Evolutionary conservation across 2,113 vertebrate species (phyloP).

Genomic region (Eclectus roratus): DNA sequence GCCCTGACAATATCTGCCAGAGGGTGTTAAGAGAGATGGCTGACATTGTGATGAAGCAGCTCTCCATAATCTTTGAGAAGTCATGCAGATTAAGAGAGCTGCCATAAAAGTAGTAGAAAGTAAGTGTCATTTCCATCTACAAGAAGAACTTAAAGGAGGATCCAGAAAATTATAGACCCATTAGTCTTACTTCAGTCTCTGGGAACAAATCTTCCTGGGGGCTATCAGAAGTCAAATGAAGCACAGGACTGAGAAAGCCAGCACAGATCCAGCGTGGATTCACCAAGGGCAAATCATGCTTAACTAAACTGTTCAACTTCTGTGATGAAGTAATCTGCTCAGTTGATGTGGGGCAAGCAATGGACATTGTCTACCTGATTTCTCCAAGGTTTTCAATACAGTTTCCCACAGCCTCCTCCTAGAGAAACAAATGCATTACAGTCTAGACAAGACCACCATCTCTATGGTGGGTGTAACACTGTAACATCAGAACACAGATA

Average conservation of each 20-base stretch:
- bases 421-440: neutral
- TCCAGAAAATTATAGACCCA: neutral
- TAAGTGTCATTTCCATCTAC: neutral
- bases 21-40: neutral
- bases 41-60: rapidly evolving
- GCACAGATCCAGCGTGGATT: neutral
- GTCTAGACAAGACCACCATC: neutral
- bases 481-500: neutral
- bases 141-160: neutral
- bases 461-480: neutral
- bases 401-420: neutral
- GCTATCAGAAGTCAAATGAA: neutral
- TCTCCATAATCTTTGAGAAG: neutral
- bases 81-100: neutral
- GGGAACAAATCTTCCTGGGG: neutral
- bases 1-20: too few species aligned
- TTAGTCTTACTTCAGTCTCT: neutral
- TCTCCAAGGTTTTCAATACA: neutral
- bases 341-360: neutral
- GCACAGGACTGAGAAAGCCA: neutral
- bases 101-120: neutral
- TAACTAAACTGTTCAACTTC: neutral
- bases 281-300: neutral
- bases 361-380: neutral
- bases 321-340: neutral